These are phyloP conservation scores for Sapayoa aenigma DNA, from an alignment of 2,113 vertebrate genomes.

Conservation along the genomic window DNA sequence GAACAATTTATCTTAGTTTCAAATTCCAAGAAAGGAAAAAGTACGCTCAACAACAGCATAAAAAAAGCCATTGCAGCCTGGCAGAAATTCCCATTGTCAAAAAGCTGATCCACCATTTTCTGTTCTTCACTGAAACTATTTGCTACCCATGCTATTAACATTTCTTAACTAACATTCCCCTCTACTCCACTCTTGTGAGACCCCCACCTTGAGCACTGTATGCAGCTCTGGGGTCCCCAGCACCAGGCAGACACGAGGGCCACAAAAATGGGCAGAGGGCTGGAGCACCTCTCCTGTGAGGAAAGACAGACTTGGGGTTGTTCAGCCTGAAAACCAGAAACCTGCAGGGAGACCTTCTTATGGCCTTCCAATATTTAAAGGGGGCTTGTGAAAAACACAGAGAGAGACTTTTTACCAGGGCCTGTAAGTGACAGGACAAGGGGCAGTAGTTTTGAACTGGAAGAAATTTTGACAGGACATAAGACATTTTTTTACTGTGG, in stretches of 20 bases:
- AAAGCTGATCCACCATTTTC: neutral
- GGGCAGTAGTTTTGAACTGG: neutral
- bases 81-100: neutral
- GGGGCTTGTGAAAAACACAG: neutral
- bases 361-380: neutral
- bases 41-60: neutral
- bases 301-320: neutral
- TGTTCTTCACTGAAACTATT: neutral
- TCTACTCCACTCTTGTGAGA: rapidly evolving
- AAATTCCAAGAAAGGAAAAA: neutral
- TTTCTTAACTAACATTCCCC: neutral
- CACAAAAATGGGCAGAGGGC: neutral
- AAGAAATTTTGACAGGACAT: neutral
- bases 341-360: neutral
- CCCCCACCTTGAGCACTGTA: neutral
- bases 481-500: neutral
- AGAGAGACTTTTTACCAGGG: neutral
- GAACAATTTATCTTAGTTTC: neutral
- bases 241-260: neutral
- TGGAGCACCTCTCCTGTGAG: neutral
- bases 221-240: neutral
- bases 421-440: neutral
- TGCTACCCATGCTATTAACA: neutral
- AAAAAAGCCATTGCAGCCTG: neutral
- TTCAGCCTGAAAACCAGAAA: neutral